A percentile compares a stretch with the other conserved stretches of the same genome.
Conservation (phyloP, 64 coral and sea anemone species). For the Montipora sp. region DNA sequence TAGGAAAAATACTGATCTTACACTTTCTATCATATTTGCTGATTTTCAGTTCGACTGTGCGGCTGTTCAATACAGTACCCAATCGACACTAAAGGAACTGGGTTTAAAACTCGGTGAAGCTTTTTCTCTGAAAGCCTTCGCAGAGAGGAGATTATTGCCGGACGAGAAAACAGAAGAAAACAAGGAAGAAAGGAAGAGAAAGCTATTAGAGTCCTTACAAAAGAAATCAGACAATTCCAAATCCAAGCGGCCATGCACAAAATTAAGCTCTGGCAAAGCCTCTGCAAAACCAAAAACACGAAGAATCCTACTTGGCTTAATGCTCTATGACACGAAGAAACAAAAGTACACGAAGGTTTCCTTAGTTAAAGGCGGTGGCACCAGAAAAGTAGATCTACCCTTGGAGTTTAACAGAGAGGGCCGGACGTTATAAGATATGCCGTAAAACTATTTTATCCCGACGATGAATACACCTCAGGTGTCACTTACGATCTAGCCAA, state of each 20-base stretch:
- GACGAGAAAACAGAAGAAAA: neutral
- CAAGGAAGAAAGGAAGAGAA: neutral
- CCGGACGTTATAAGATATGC: conserved; percentile 24
- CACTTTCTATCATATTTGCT: too few species aligned
- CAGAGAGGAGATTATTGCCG: too few species aligned
- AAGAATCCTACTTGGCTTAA: too few species aligned
- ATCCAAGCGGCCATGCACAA: neutral
- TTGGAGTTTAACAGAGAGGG: neutral
- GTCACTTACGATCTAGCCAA: conserved; percentile 13
- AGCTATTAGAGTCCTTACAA: neutral
- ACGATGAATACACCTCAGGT: neutral
- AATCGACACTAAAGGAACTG: too few species aligned
- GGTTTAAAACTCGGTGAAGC: too few species aligned
- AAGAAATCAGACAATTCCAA: neutral
- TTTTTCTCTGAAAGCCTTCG: too few species aligned
- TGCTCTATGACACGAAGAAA: neutral
- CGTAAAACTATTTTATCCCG: neutral
- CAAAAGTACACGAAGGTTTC: neutral
- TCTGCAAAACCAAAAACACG: too few species aligned
- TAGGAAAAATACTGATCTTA: too few species aligned
- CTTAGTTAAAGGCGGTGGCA: conserved; percentile 1
- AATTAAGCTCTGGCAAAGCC: neutral
- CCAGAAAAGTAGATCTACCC: conserved; percentile 23
- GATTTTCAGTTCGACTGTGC: too few species aligned
- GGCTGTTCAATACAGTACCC: too few species aligned